These are phyloP conservation scores for Gila orcuttii DNA, from an alignment of 2,113 vertebrate genomes.

Conservation along the genomic window DNA sequence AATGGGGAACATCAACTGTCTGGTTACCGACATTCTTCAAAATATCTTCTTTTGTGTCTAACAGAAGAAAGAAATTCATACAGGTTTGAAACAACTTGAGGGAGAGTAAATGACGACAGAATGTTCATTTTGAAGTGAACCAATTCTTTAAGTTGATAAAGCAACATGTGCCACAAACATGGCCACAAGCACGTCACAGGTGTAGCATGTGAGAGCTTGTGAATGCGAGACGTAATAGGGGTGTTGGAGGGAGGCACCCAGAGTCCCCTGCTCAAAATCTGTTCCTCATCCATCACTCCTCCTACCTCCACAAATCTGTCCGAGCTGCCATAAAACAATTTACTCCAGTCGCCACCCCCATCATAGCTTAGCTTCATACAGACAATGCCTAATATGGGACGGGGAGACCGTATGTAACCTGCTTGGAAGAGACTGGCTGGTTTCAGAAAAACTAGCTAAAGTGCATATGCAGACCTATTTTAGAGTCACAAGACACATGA, in stretches of 20 bases:
- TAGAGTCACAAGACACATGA: not conserved
- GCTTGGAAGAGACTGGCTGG: conserved; percentile 44
- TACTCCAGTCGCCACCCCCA: conserved; percentile 21
- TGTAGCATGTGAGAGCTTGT: conserved; percentile 17
- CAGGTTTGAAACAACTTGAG: no score
- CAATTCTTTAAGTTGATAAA: not conserved
- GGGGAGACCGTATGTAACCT: conserved; percentile 55
- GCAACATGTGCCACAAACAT: not conserved
- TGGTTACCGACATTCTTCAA: no score
- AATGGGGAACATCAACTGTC: no score
- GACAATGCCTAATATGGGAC: conserved; percentile 70
- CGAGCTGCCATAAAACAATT: conserved; percentile 48
- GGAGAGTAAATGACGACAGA: no score
- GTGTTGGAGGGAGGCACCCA: conserved; percentile 12
- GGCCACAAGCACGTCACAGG: not conserved
- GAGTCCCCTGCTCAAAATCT: conserved; percentile 36
- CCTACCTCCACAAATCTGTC: conserved; percentile 58
- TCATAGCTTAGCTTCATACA: conserved; percentile 44
- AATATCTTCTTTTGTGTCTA: no score
- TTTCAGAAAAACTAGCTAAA: conserved; percentile 16
- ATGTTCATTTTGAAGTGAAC: no score
- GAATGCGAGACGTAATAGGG: conserved; percentile 10
- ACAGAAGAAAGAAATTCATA: no score
- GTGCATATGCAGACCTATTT: not conserved
- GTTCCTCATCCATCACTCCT: conserved; percentile 58